Conservation (phyloP, 2,113 vertebrate genomes). For the Elaphurus davidianus region DNA sequence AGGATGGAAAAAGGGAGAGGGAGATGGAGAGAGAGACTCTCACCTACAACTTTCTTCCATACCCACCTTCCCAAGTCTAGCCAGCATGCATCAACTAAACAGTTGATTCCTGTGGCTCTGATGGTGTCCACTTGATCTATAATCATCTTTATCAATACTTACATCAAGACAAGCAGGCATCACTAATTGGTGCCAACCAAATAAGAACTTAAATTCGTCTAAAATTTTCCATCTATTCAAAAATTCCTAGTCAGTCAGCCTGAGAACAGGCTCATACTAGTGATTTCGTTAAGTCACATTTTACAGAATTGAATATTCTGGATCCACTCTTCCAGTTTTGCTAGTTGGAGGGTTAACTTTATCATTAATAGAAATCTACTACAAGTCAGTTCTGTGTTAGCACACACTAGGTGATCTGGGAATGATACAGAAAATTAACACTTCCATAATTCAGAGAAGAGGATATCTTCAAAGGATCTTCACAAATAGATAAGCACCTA, state of each 20-base stretch:
- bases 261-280: not conserved
- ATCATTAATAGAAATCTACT: not conserved
- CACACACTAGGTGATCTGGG: not conserved
- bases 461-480: not conserved
- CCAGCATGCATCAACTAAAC: not conserved
- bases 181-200: not conserved
- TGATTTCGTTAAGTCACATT: not conserved
- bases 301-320: not conserved
- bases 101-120: not conserved
- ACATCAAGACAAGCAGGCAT: not conserved
- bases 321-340: not conserved
- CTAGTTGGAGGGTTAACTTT: not conserved
- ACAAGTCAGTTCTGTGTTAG: not conserved
- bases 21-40: not conserved
- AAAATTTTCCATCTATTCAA: not conserved
- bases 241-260: not conserved
- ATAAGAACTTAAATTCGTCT: not conserved
- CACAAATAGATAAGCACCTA: not conserved
- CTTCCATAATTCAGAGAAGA: not conserved
- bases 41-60: not conserved
- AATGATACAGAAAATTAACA: not conserved
- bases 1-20: not conserved
- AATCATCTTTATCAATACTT: not conserved
- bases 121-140: not conserved
- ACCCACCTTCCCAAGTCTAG: not conserved